Evolutionary conservation across 1,140 invertebrate genomes (phyloP).

Genomic region (Bombus confusus): DNA sequence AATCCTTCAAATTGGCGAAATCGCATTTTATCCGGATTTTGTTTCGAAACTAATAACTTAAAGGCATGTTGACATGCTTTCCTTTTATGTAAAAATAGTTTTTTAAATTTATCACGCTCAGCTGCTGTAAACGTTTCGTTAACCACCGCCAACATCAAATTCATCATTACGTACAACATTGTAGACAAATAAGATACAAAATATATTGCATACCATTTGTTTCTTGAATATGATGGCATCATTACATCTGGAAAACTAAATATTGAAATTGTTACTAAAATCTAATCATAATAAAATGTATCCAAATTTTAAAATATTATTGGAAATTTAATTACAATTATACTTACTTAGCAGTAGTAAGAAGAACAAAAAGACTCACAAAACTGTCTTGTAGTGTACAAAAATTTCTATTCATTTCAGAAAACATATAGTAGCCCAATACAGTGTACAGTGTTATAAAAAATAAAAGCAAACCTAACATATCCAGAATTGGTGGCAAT

Average conservation of each 20-base stretch:
- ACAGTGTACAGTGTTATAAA: constrained; percentile 93
- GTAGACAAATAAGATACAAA: constrained; percentile 94
- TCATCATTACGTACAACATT: constrained; percentile 95
- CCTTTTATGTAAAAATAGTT: constrained; percentile 92
- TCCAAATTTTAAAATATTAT: background rate
- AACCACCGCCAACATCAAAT: constrained; percentile 95
- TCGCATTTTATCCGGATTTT: constrained; percentile 86
- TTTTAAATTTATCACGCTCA: constrained; percentile 94
- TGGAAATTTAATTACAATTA: background rate
- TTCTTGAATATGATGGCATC: constrained; percentile 94
- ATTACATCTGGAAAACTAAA: constrained; percentile 95
- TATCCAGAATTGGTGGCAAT: constrained; percentile 94
- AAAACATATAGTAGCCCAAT: constrained; percentile 92
- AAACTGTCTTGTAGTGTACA: constrained; percentile 91
- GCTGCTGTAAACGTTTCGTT: constrained; percentile 95
- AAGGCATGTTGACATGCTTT: constrained; percentile 93
- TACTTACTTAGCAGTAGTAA: constrained; percentile 96
- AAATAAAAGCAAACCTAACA: constrained; percentile 92
- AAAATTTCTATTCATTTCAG: constrained; percentile 90
- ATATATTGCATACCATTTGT: constrained; percentile 92
- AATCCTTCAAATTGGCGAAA: constrained; percentile 92
- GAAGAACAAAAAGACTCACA: constrained; percentile 93
- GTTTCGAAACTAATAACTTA: constrained; percentile 88
- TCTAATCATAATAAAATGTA: background rate
- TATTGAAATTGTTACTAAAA: background rate